Base-by-base conservation (phyloP, 2,888 invertebrate species). In the Synergus gifuensis region DNA sequence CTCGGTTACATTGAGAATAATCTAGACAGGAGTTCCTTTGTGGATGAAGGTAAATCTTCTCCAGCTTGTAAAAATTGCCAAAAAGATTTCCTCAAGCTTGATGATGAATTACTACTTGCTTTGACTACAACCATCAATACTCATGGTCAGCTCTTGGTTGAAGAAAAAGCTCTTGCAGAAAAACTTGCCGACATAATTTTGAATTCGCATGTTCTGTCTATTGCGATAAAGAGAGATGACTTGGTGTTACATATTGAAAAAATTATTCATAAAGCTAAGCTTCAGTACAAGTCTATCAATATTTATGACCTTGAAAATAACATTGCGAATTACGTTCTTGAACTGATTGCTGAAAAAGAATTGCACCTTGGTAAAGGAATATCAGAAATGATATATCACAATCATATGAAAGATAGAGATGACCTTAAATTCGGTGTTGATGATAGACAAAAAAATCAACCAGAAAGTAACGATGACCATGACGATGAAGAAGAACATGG, bases 281-380 rank as follows among this genome's bases (percentile, higher is more conserved):
- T 2, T 28, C 2, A 3, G 7, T 1, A 4, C 22, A 2, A 22
- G 28, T 16, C 14, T 1, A 11, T 69, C 7, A 69, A 69, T 49
- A 28, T 69, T 16, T 69, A 69, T 69, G 69, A 36, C 16, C 28
- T 69, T 69, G 69, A 69, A 49, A 69, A 69, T 44, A 36, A 69
- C 16, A 69, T 69, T 49, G 46, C n/a, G 7, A 69, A 69, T 49
- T 69, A 9, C 8, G 2, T 69, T 28, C 49, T 69, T 9, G 3
- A 9, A 18, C 9, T 2, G 18, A n/a, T 58, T 58, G 54, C 18
- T 9, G n/a, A 18, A 3, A 3, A 4, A 58, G 54, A 58, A 5
- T 18, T 9, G 0, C 1, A 9, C 2, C 54, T 18, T 5, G 18
- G 54, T 58, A 9, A 18, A 2, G 0, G 0, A 18, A 58, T 18